Conservation (phyloP, 2,888 invertebrate species). For the Allygus modestus region DNA sequence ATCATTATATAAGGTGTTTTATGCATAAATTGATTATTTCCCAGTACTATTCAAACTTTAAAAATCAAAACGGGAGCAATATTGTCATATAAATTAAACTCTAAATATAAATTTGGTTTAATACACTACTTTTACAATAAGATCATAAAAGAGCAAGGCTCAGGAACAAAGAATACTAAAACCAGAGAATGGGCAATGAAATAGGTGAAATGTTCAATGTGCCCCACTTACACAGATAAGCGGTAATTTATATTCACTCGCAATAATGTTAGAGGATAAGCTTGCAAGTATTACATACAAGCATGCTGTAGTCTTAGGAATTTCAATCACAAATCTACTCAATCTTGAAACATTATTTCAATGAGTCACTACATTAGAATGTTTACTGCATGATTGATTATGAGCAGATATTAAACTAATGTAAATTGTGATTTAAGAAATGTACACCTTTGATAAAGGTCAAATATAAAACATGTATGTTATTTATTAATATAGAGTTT, state of each 20-base stretch:
- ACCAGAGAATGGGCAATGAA: constrained; percentile 9
- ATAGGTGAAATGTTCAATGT: constrained; percentile 3
- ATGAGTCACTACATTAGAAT: too few species aligned
- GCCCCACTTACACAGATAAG: constrained; percentile 7
- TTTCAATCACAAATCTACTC: background rate
- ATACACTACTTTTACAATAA: constrained; percentile 21
- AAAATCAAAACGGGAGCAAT: too few species aligned
- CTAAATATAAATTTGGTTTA: background rate
- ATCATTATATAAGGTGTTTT: too few species aligned
- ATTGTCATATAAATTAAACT: background rate
- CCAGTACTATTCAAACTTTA: too few species aligned
- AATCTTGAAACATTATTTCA: too few species aligned
- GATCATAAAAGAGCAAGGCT: background rate
- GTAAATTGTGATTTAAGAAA: too few species aligned
- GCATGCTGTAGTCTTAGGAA: background rate
- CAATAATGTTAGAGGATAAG: background rate
- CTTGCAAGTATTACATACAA: background rate
- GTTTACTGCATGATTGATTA: too few species aligned
- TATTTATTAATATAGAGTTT: too few species aligned
- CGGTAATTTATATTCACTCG: background rate
- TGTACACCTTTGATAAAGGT: too few species aligned
- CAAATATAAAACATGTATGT: too few species aligned
- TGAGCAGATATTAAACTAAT: too few species aligned
- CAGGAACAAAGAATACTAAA: constrained; percentile 21
- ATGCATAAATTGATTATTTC: too few species aligned